A percentile compares a stretch with the other conserved stretches of the same genome.
Evolutionary conservation across 2,797 vertebrate genomes (phyloP).

Genomic region (Nasua narica): DNA sequence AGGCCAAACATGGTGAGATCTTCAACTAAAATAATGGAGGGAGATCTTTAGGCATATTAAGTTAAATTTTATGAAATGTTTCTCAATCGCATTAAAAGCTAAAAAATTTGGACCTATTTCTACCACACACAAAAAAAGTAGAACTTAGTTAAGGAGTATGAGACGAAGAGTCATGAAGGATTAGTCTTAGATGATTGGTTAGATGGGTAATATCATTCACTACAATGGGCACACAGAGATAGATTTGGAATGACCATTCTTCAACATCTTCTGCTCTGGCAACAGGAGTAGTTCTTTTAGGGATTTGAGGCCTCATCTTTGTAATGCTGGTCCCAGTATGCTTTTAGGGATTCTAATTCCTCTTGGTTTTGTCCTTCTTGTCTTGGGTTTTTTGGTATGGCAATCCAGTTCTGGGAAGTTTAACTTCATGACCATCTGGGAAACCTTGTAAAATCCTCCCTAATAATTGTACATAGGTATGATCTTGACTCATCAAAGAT

Average conservation of each 20-base stretch:
- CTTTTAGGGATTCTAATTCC: conserved; percentile 13
- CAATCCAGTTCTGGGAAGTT: background rate
- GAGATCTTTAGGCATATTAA: background rate
- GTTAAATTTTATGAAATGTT: too few species aligned
- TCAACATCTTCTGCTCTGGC: background rate
- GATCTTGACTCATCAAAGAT: background rate
- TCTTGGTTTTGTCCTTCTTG: conserved; percentile 13
- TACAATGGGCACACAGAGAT: background rate
- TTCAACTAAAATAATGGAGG: background rate
- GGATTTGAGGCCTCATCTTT: conserved; percentile 8
- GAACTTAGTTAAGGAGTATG: background rate
- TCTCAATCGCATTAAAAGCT: too few species aligned
- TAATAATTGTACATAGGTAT: background rate
- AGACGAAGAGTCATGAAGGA: background rate
- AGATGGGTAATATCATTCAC: background rate
- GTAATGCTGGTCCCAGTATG: background rate
- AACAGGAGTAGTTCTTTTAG: background rate
- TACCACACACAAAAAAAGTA: background rate
- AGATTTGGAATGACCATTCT: background rate
- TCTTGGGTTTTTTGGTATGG: background rate
- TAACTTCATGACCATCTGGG: background rate
- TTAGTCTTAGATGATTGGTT: conserved; percentile 3
- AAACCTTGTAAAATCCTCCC: background rate
- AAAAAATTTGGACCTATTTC: too few species aligned
- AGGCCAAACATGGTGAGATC: background rate